Evolutionary conservation across 2,797 vertebrate species (phyloP), one percentile per base, ranked within the genome.

Genomic region (Sebastes oblongus): DNA sequence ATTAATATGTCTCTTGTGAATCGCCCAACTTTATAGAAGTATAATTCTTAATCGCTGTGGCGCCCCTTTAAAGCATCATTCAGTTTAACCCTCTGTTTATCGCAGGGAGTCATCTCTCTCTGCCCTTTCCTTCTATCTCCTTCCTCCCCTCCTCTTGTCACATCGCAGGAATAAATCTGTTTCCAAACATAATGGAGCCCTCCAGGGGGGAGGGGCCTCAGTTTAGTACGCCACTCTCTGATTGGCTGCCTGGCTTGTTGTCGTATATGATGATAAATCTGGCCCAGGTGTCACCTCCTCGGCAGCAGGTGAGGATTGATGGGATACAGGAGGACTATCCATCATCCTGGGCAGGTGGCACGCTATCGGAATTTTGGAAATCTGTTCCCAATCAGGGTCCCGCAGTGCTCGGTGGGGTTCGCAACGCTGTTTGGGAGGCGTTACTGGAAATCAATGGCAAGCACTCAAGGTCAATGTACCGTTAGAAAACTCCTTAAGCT

Each of bases 381-480:
- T 96, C 97, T 99, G 97, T 96, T 99, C 97, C 97, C 96, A 96
- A 98, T 98, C 98, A 98, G 97, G 96, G 97, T 96, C 97, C 97
- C 95, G 96, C 96, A 94, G 98, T 95, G 92, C 94, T 94, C 90
- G 89, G 90, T 85, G 86, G 92, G 94, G 92, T 96, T 97, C 96
- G 96, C 95, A 93, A 94, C 94, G 96, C 96, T 96, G 97, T 98
- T 98, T 98, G 96, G 85, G 94, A 97, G 96, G 94, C 88, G 95
- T 97, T 98, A 97, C 97, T 96, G 96, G 97, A 99, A 99, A 99
- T 99, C 98, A 97, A 98, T 98, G 97, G 91, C 94, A 96, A 83
- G 81, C 96, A 97, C 97, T 99, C 98, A 99, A 99, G 98, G 98
- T 99, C 98, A 99, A 98, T 98, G 97, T 98, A 98, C 97, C 97